Evolutionary conservation across 2,113 vertebrate genomes (phyloP).

Genomic region (Oncorhynchus masou): DNA sequence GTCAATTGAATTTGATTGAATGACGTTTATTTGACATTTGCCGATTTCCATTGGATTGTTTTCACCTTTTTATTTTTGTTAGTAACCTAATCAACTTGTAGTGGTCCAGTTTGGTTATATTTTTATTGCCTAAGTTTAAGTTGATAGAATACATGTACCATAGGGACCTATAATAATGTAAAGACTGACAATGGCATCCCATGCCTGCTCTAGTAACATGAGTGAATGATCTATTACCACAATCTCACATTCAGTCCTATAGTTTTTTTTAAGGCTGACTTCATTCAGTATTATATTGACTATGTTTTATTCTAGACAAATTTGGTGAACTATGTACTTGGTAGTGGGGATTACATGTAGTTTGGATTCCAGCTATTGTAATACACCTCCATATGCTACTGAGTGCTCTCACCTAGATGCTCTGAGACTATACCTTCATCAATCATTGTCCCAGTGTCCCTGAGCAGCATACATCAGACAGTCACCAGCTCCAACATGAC

Average conservation of each 20-base stretch:
- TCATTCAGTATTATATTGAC: no score
- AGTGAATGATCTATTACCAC: neutral
- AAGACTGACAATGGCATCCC: neutral
- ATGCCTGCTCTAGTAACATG: neutral
- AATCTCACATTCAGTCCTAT: neutral
- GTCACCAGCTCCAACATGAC: slow-evolving; percentile 45
- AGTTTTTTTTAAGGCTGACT: neutral
- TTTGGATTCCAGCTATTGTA: no score
- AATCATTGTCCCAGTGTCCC: neutral
- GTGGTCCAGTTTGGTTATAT: neutral
- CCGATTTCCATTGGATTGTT: neutral
- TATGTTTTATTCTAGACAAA: no score
- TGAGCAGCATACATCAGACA: slow-evolving; percentile 21
- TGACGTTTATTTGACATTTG: slow-evolving; percentile 25
- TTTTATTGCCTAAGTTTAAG: neutral
- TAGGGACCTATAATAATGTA: neutral
- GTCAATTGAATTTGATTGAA: slow-evolving; percentile 30
- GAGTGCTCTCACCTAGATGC: neutral
- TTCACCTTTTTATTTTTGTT: neutral
- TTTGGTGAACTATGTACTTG: no score
- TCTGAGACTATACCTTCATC: neutral
- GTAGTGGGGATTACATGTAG: no score
- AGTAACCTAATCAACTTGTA: neutral
- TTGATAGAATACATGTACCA: neutral
- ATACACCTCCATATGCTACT: neutral